Evolutionary conservation across 2,888 invertebrate species (phyloP), one percentile per base, ranked within the genome.

Genomic region (Julus scandinavius): DNA sequence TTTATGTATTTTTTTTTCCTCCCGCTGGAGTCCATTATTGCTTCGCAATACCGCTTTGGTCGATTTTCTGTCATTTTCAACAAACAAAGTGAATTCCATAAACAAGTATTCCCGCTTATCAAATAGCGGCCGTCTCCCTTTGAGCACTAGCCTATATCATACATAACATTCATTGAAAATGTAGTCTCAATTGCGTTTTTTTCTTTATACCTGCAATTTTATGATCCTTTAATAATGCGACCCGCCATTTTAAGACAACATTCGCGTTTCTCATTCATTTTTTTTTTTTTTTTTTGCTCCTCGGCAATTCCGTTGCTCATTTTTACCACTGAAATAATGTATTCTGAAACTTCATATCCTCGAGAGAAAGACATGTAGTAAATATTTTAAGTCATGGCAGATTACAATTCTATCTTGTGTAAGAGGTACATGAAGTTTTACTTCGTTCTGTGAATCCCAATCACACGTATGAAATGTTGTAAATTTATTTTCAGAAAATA

Each of bases 1-100:
- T 58, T 58, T 58, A 58, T 58, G n/a, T 58, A 58, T 58, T 58
- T 58, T n/a, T 58, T 58, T 58, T 58, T 58, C 58, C 58, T 58
- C 58, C 58, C 58, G 58, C 58, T 58, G 58, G 58, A 58, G 58
- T 58, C 58, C 58, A 58, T 58, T 58, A 58, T 58, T 58, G 58
- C 58, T n/a, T 58, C 58, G 58, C 58, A 58, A 58, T 58, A 58
- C 17, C 58, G n/a, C 58, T 58, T 58, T 58, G 58, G 58, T 58
- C 58, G 58, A 58, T 58, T 58, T 58, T 58, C 58, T 58, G 58
- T 58, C 58, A 58, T 58, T 58, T 58, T 58, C 58, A 17, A 58
- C 58, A n/a, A n/a, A 58, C 58, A 58, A 58, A 58, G 58, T 58
- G 58, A 58, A 58, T 58, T 58, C 58, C 58, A 58, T 58, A 58